Base-by-base conservation (phyloP, 2,888 invertebrate genomes). In the Melipona bicolor region DNA sequence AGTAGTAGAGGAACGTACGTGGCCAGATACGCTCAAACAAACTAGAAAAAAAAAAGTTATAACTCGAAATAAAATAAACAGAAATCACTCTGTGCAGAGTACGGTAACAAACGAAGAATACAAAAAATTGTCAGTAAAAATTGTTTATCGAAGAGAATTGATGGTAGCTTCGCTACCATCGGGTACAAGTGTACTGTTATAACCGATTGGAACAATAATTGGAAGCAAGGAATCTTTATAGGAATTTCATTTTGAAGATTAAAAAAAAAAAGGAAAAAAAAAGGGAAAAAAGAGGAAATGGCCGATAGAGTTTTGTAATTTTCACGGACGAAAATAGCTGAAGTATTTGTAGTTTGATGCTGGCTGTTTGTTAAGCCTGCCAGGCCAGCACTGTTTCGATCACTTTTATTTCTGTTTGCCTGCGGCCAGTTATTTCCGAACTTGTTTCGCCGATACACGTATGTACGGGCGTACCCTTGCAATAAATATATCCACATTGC, bases 321-420 rank as follows among this genome's bases (percentile, higher is more conserved):
- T 70, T n/a, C 59, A 70, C 64, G 69, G 43, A 32, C 24, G 81
- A 43, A 75, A 75, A 59, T 70, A 36, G 68, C 54, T 15, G 24
- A 68, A 43, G 59, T 70, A 65, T 61, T 62, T 74, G 65, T 52
- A 74, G 64, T 52, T 70, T 49, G 65, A 74, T 59, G 59, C 49
- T 36, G 67, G 67, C 75, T 70, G 71, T 54, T 76, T 61, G 75
- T 67, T 71, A 64, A 68, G 49, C 70, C 32, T 32, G 32, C 36
- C 56, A 15, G 49, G 4, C 49, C 17, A 6, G 19, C 24, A 24
- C 52, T 17, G 54, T 68, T 65, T 56, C 82, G 75, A 83, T 82
- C 75, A 76, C 70, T 71, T 83, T 83, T 83, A 76, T 76, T 81
- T 82, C 82, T 56, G 71, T 81, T 82, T 67, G 67, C 65, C 61